These are phyloP conservation scores for Cantharis lateralis DNA, from an alignment of 2,888 invertebrate species.

Conservation along the genomic window DNA sequence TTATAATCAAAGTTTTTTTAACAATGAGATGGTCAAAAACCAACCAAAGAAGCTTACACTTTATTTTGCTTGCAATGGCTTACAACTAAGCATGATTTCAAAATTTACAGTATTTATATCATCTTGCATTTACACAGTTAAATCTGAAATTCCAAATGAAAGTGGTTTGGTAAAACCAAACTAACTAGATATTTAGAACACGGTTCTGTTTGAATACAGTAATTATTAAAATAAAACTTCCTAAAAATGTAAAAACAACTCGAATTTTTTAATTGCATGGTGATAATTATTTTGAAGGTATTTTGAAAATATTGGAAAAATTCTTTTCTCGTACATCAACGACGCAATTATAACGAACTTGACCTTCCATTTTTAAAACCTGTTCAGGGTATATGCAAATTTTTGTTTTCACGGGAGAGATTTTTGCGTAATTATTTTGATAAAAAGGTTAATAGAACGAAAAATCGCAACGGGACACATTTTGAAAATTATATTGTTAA, in stretches of 20 bases:
- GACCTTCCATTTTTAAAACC: neutral
- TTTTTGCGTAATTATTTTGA: neutral
- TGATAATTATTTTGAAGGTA: neutral
- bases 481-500: neutral
- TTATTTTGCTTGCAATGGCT: neutral
- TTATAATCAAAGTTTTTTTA: neutral
- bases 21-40: neutral
- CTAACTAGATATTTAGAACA: neutral
- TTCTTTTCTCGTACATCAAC: neutral
- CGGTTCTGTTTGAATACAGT: neutral
- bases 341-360: neutral
- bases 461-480: neutral
- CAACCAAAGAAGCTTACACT: neutral
- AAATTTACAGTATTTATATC: neutral
- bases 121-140: neutral
- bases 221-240: neutral
- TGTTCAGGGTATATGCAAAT: neutral
- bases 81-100: neutral
- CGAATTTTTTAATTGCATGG: neutral
- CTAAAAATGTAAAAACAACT: neutral
- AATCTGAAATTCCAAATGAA: neutral
- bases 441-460: neutral
- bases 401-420: neutral
- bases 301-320: neutral
- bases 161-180: neutral